Conservation (phyloP, 1,140 invertebrate genomes). For the Pollicipes pollicipes region DNA sequence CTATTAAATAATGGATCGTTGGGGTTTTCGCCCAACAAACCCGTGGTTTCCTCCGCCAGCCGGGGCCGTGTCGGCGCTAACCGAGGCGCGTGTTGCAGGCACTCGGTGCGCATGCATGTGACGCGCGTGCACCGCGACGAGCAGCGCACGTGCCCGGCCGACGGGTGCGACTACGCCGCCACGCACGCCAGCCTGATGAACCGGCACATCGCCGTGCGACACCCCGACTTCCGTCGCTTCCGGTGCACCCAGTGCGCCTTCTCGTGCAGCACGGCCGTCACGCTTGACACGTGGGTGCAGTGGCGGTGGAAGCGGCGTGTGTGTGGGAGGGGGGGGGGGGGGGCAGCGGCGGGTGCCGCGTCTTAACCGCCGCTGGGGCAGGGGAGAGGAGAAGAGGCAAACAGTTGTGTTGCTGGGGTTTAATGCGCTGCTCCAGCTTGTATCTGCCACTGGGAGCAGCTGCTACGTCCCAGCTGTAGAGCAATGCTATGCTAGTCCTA, state of each 20-base stretch:
- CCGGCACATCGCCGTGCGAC: not conserved
- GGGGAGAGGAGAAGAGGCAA: no score
- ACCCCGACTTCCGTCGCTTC: not conserved
- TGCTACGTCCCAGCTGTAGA: no score
- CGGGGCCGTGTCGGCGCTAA: no score
- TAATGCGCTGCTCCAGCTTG: no score
- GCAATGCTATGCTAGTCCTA: no score
- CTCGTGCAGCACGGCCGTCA: not conserved
- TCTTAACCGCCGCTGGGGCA: no score
- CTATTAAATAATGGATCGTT: no score
- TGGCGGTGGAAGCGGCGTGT: not conserved
- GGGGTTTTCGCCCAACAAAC: no score
- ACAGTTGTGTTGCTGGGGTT: no score
- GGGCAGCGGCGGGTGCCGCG: not conserved
- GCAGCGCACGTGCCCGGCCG: not conserved
- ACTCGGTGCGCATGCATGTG: not conserved
- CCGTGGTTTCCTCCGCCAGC: no score
- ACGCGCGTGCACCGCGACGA: not conserved
- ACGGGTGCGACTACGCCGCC: not conserved
- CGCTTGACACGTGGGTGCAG: not conserved
- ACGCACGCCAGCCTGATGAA: not conserved
- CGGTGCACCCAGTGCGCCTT: not conserved
- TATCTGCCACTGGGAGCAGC: no score
- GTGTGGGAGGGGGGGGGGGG: not conserved
- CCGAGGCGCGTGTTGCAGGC: no score